Base-by-base conservation (phyloP, 2,797 vertebrate genomes). In the Echeneis naucrates region DNA sequence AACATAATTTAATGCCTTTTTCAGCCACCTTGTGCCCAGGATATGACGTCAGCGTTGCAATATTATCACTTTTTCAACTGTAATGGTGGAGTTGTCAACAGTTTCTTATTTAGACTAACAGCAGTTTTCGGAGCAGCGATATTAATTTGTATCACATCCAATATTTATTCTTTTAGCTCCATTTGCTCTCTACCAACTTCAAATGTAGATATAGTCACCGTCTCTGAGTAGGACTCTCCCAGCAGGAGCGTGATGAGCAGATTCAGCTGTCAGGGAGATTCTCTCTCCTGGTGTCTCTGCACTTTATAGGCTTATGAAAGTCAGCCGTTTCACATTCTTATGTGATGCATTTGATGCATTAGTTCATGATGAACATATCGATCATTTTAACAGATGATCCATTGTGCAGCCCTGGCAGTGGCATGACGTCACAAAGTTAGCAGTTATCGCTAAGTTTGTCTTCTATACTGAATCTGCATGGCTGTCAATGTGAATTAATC, bases 401-500 rank as follows among this genome's bases (percentile, higher is more conserved):
- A 9, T 72, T 54, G 21, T 75, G 55, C 14, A 55, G 59, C 44
- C 27, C 23, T 65, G 33, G 33, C 9, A 1, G 19, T 50, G 24
- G n/a, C 60, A n/a, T 51, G 16, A 45, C 13, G 33, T 58, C 21
- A 7, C 35, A 23, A 26, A 21, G 4, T 57, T 60, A 64, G 27
- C 24, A 19, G 23, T 47, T 59, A 17, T 50, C 24, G 67, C 17
- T 35, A 47, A 53, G 73, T 54, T 26, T 35, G 48, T 68, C 10
- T 59, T 77, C 68, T 73, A n/a, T 58, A 51, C 67, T 64, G 57
- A 56, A 19, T 75, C 12, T 68, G 60, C 58, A 64, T 50, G 47
- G 56, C 79, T 84, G 75, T 77, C 76, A 63, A 72, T 37, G 32
- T 74, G 78, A 80, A 79, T 81, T 76, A 83, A 81, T 78, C 64